Evolutionary conservation across 2,113 vertebrate species (phyloP), one percentile per base, ranked within the genome.

Genomic region (Grus americana): DNA sequence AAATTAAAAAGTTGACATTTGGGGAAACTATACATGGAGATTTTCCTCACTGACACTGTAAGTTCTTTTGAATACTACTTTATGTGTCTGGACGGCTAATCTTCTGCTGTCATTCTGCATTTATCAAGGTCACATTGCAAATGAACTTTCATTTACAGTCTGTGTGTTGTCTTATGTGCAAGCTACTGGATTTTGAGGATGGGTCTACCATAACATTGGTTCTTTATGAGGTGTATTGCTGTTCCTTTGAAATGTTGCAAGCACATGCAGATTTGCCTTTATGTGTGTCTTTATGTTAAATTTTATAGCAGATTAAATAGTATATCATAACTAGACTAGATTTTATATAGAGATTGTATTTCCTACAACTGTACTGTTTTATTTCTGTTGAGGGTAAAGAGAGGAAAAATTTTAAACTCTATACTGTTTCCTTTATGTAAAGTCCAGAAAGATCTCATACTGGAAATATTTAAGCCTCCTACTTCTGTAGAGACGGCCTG

Each of bases 1-100:
- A 95, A 66, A 95, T 95, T 61, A 66, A 67, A 92, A 97, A 75
- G 63, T 79, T 96, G 42, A n/a, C 38, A 86, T 68, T 18, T 78
- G 74, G 26, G 71, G 36, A 89, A 87, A 76, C 16, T 68, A 24
- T 47, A 47, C 4, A 22, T 40, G 52, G 9, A 85, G 36, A 44
- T 38, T 71, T 68, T 91, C 38, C 29, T 71, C 15, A 50, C 20
- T 74, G 47, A 62, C 10, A 26, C 17, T 80, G 3, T 19, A 82
- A 79, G 6, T 47, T 92, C 21, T 72, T 63, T 84, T 72, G 89
- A 86, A 59, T 15, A 67, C 27, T 47, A 9, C 3, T 67, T 76
- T 12, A 38, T 30, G 12, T 19, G 49, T 71, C 49, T 75, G 40
- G 30, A 91, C 85, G 40, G 61, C 34, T 81, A 67, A 89, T 78